Percentiles rank a stretch among this genome's conserved stretches.
phyloP scores from a whole-genome alignment of 37 sponge, comb jelly and placozoan species.

The Halisarca cf. caerulea region DNA sequence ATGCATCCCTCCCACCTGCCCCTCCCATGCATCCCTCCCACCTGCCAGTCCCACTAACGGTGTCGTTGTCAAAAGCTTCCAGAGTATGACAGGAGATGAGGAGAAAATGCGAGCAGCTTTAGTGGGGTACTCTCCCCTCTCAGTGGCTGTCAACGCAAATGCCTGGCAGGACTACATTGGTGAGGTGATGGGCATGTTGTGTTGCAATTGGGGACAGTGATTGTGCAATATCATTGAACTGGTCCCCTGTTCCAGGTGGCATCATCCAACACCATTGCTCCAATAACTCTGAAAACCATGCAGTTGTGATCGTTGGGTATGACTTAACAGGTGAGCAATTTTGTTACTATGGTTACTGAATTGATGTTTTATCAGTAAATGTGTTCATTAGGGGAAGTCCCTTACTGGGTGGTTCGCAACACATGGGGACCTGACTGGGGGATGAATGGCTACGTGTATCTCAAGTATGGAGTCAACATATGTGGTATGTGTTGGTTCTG shows the following conservation, averaged over 20 bases:
- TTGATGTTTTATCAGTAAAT: neutral
- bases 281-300: conserved; percentile 58
- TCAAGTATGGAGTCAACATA: conserved; percentile 58
- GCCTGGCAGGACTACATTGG: conserved; percentile 87
- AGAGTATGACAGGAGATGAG: neutral
- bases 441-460: conserved; percentile 65
- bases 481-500: conserved; percentile 66
- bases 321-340: conserved; percentile 40
- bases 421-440: conserved; percentile 91
- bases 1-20: no score
- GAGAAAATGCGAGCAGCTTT: neutral
- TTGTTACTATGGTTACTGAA: neutral
- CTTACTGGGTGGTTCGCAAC: conserved; percentile 86
- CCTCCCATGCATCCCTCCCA: neutral
- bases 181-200: neutral
- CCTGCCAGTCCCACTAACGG: neutral
- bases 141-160: conserved; percentile 76
- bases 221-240: neutral
- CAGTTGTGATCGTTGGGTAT: conserved; percentile 84
- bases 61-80: conserved; percentile 10
- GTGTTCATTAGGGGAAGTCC: conserved; percentile 50
- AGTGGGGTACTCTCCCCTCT: conserved; percentile 33
- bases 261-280: conserved; percentile 86
- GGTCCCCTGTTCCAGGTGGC: conserved; percentile 48
- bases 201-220: neutral